Conservation (phyloP, 53 echinoderm and acorn worm genomes). For the Echinometra lucunter region DNA sequence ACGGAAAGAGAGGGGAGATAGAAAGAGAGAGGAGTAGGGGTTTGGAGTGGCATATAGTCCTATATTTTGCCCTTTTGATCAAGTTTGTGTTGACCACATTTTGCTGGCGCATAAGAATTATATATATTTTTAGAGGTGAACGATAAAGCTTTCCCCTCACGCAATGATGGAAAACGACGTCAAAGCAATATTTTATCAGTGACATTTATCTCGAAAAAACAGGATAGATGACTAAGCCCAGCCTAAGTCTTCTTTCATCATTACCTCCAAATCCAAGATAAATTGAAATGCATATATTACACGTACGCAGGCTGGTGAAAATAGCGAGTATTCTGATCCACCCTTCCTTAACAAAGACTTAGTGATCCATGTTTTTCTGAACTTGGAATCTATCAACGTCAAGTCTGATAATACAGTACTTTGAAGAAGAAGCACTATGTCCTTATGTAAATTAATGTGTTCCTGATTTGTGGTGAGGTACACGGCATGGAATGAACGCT, state of each 20-base stretch:
- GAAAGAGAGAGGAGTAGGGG: neutral
- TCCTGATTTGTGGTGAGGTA: neutral
- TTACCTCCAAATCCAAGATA: slow-evolving; percentile 2
- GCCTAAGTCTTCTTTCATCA: neutral
- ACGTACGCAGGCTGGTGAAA: neutral
- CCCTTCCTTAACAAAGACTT: neutral
- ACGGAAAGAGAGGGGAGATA: neutral
- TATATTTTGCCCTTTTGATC: neutral
- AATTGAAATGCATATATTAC: slow-evolving; percentile 33
- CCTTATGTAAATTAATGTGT: neutral
- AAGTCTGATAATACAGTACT: neutral
- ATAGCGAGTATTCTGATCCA: neutral
- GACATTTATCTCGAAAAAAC: slow-evolving; percentile 4
- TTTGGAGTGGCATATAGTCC: neutral
- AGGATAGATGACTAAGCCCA: neutral
- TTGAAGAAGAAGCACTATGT: neutral
- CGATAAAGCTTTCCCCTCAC: neutral
- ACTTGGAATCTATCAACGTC: neutral
- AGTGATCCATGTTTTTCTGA: neutral
- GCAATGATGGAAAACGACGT: neutral
- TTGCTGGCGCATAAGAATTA: neutral
- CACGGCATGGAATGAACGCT: too few species aligned
- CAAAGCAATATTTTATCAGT: neutral
- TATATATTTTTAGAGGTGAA: neutral
- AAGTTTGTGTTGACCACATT: neutral